These are phyloP conservation scores for Mylabris phalerata DNA, from an alignment of 1,140 invertebrate species.

Conservation along the genomic window DNA sequence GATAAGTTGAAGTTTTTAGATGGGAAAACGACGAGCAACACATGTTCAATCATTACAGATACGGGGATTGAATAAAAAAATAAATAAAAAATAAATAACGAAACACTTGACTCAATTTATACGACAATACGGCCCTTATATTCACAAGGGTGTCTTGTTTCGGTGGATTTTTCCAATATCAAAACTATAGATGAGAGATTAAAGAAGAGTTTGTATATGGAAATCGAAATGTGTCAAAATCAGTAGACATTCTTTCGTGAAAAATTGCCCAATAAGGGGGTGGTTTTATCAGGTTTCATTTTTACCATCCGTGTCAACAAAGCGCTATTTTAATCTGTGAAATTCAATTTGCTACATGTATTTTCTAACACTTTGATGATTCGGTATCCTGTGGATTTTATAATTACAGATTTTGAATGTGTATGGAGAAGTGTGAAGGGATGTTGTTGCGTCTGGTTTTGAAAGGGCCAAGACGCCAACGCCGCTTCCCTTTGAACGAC, in stretches of 20 bases:
- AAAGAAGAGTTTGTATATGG: no score
- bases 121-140: no score
- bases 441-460: slow-evolving; percentile 20
- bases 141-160: no score
- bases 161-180: no score
- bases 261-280: slow-evolving; percentile 6
- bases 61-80: no score
- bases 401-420: slow-evolving; percentile 27
- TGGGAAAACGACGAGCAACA: no score
- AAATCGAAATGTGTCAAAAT: slow-evolving; percentile 7
- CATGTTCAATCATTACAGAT: no score
- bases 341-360: slow-evolving; percentile 34
- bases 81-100: no score
- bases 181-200: no score
- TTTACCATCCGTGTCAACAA: slow-evolving; percentile 12
- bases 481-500: not conserved
- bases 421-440: no score
- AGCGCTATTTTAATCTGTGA: slow-evolving; percentile 29
- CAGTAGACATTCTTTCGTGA: not conserved
- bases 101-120: no score
- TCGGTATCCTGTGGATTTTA: slow-evolving; percentile 33
- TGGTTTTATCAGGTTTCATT: slow-evolving; percentile 10
- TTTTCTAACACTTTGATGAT: slow-evolving; percentile 33
- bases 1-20: no score
- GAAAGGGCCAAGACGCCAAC: slow-evolving; percentile 7